Evolutionary conservation across 1,140 invertebrate species (phyloP).

Genomic region (Polyergus mexicanus): DNA sequence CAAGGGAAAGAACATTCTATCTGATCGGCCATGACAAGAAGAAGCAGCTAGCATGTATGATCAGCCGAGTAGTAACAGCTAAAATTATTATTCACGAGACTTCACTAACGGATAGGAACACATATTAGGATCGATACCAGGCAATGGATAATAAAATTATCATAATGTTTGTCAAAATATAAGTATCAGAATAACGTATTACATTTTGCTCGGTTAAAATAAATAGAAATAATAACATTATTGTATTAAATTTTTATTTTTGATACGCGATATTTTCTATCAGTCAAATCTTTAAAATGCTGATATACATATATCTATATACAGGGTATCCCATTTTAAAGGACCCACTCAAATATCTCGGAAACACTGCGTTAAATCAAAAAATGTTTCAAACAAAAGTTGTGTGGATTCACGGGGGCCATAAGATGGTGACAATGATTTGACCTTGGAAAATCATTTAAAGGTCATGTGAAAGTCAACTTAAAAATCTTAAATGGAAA

Average conservation of each 20-base stretch:
- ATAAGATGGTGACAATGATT: too few species aligned
- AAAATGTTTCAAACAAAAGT: too few species aligned
- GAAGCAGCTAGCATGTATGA: conserved; percentile 50
- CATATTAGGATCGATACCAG: background rate
- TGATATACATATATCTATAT: too few species aligned
- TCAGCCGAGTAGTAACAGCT: conserved; percentile 48
- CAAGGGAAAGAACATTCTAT: conserved; percentile 49
- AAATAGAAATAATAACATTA: background rate
- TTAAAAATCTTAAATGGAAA: too few species aligned
- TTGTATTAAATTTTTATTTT: background rate
- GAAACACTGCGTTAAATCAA: too few species aligned
- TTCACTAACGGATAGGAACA: background rate
- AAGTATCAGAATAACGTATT: background rate
- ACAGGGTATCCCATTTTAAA: too few species aligned
- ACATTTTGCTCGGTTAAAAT: background rate
- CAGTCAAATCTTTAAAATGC: too few species aligned
- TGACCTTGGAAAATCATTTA: too few species aligned
- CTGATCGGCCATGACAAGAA: conserved; percentile 79
- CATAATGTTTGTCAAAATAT: background rate
- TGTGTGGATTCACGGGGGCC: too few species aligned
- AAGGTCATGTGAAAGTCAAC: too few species aligned
- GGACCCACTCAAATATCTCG: too few species aligned
- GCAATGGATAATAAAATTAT: background rate
- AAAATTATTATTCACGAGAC: background rate
- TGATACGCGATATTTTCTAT: too few species aligned